Percentiles rank a stretch among this genome's conserved stretches.
Evolutionary conservation across 2,888 invertebrate genomes (phyloP).

Genomic region (Phragmatobia fuliginosa): DNA sequence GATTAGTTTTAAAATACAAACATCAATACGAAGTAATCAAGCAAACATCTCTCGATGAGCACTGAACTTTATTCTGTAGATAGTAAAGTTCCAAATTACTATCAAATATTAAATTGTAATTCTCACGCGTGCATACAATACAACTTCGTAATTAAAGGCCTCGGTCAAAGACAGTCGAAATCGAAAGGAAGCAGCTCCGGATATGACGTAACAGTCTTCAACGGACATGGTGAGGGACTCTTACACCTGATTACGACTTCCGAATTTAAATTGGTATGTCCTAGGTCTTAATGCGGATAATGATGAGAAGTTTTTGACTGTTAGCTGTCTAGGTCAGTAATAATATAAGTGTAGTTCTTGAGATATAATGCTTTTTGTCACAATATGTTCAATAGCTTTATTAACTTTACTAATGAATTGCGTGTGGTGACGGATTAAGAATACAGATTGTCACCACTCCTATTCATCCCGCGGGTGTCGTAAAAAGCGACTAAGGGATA

Average conservation of each 20-base stretch:
- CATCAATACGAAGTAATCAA: not conserved
- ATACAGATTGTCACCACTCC: no score
- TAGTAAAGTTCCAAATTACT: constrained; percentile 12
- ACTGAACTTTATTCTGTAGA: not conserved
- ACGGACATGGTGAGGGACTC: constrained; percentile 53
- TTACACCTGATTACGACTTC: constrained; percentile 56
- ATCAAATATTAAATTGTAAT: constrained; percentile 30
- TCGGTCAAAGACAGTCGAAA: constrained; percentile 84
- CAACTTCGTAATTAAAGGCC: constrained; percentile 69
- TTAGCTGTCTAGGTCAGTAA: not conserved
- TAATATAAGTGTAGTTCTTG: not conserved
- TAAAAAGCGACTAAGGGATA: no score
- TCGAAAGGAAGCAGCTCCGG: constrained; percentile 78
- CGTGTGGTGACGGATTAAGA: no score
- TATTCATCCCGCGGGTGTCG: no score
- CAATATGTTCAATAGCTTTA: no score
- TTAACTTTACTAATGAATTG: no score
- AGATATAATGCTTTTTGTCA: not conserved
- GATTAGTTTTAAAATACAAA: not conserved
- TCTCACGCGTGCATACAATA: constrained; percentile 67
- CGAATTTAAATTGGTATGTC: constrained; percentile 38
- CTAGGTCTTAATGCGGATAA: constrained; percentile 12
- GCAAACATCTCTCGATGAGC: not conserved
- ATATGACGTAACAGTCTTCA: constrained; percentile 67
- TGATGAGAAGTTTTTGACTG: not conserved